These are phyloP conservation scores for Drusus annulatus DNA, from an alignment of 1,140 invertebrate species.

Conservation along the genomic window DNA sequence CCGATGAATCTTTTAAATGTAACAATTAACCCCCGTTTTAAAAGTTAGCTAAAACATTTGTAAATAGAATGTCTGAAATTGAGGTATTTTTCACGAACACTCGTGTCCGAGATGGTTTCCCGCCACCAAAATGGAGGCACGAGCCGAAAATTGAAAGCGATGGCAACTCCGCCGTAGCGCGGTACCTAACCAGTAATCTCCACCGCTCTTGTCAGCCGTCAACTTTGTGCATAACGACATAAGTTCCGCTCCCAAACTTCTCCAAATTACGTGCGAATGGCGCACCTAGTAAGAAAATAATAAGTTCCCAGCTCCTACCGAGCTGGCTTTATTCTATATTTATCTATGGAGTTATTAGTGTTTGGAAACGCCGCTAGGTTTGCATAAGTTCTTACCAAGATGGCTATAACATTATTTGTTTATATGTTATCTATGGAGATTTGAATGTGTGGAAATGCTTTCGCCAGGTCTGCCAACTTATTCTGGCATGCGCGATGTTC, in stretches of 20 bases:
- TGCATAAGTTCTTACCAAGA: too few species aligned
- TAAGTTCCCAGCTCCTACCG: too few species aligned
- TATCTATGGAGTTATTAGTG: too few species aligned
- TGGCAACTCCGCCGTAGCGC: slow-evolving; percentile 16
- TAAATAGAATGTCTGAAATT: neutral
- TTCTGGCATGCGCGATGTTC: neutral
- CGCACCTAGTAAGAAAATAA: neutral
- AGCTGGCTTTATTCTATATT: too few species aligned
- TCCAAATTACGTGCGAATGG: slow-evolving; percentile 51
- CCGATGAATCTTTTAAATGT: too few species aligned
- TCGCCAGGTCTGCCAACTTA: slow-evolving; percentile 7
- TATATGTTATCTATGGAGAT: too few species aligned
- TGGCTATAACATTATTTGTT: too few species aligned
- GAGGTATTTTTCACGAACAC: too few species aligned
- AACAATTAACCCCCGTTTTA: too few species aligned
- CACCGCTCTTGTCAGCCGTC: slow-evolving; percentile 41
- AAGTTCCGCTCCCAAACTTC: slow-evolving; percentile 46
- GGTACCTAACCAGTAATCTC: slow-evolving; percentile 34
- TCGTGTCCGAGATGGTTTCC: neutral
- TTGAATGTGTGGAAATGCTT: too few species aligned
- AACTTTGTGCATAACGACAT: slow-evolving; percentile 56
- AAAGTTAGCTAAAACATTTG: neutral
- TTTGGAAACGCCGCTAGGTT: too few species aligned
- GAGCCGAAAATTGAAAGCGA: slow-evolving; percentile 49
- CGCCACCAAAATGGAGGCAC: slow-evolving; percentile 33